These are phyloP conservation scores for Bombycilla garrulus DNA, from an alignment of 2,113 vertebrate genomes.

Conservation along the genomic window DNA sequence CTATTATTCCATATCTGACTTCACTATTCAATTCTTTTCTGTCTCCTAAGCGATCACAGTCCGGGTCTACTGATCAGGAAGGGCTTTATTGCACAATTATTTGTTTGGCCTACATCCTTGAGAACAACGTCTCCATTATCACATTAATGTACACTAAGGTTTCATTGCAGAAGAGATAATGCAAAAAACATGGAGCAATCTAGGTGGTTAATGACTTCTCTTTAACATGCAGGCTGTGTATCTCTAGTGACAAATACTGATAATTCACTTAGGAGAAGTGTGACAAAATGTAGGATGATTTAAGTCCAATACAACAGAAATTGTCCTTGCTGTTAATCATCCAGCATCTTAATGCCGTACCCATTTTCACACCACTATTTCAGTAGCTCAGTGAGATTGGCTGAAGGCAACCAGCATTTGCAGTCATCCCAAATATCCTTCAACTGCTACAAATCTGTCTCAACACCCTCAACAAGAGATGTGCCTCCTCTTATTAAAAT, in stretches of 20 bases:
- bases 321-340: not conserved
- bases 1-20: not conserved
- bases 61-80: not conserved
- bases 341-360: not conserved
- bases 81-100: not conserved
- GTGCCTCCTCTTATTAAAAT: not conserved
- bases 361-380: not conserved
- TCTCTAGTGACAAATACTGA: not conserved
- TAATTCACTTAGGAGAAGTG: not conserved
- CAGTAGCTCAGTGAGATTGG: not conserved
- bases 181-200: not conserved
- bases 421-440: not conserved
- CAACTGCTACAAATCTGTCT: not conserved
- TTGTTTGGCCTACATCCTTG: not conserved
- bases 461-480: not conserved
- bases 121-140: not conserved
- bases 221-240: not conserved
- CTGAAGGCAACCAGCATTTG: not conserved
- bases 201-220: not conserved
- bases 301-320: not conserved
- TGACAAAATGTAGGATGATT: not conserved
- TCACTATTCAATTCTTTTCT: not conserved
- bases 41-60: not conserved
- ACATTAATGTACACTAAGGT: not conserved
- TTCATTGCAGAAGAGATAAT: not conserved